A percentile compares a stretch with the other conserved stretches of the same genome.
phyloP scores from a whole-genome alignment of 2,888 invertebrate genomes.

The Octodonta nipae region DNA sequence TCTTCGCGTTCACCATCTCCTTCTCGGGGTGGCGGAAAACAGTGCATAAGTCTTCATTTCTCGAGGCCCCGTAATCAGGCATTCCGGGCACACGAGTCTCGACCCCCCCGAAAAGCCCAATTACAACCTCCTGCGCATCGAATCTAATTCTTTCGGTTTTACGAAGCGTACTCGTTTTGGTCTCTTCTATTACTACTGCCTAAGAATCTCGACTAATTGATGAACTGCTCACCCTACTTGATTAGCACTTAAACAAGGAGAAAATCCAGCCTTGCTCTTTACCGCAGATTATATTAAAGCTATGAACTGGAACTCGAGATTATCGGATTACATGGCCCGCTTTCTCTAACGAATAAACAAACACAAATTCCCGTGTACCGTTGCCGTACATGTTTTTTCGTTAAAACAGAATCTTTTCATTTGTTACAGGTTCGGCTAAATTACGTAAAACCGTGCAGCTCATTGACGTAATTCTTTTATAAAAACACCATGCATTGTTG shows the following conservation, averaged over 20 bases:
- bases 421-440: no score
- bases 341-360: no score
- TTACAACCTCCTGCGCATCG: slow-evolving; percentile 15
- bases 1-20: slow-evolving; percentile 5
- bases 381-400: no score
- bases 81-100: slow-evolving; percentile 24
- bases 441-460: no score
- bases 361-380: no score
- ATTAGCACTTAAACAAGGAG: slow-evolving; percentile 24
- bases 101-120: slow-evolving; percentile 16
- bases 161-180: neutral
- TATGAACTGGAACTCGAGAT: slow-evolving; percentile 11
- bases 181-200: slow-evolving; percentile 11
- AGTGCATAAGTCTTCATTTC: slow-evolving; percentile 22
- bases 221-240: slow-evolving; percentile 23
- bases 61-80: slow-evolving; percentile 17
- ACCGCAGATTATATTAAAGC: slow-evolving; percentile 15
- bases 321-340: slow-evolving; percentile 15
- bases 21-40: slow-evolving; percentile 2
- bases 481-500: no score
- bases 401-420: no score
- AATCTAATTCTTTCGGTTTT: slow-evolving; percentile 18
- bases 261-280: slow-evolving; percentile 17
- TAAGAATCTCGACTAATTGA: slow-evolving; percentile 24
- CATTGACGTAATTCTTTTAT: no score